Percentiles rank a stretch among this genome's conserved stretches.
Evolutionary conservation across 2,113 vertebrate species (phyloP).

Genomic region (Marcusenius ussheri): DNA sequence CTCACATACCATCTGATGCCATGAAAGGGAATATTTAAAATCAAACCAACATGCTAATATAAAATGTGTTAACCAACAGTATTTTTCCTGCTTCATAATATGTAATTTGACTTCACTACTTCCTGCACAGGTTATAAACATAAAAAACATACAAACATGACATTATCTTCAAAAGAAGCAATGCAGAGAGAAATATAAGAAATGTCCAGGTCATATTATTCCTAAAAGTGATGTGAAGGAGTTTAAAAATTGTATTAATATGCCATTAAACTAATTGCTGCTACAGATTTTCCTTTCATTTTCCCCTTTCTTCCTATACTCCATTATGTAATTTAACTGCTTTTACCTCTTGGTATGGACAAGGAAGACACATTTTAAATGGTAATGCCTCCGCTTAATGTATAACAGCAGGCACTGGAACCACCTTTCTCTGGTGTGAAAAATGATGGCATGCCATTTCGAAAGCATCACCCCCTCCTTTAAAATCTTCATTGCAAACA

Average conservation of each 20-base stretch:
- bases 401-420: neutral
- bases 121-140: neutral
- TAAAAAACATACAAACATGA: neutral
- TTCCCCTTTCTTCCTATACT: neutral
- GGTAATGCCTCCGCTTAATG: neutral
- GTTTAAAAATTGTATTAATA: neutral
- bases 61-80: neutral
- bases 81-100: neutral
- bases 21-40: neutral
- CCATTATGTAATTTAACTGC: neutral
- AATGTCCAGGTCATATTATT: neutral
- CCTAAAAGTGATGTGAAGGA: neutral
- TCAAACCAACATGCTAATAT: neutral
- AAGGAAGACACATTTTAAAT: neutral
- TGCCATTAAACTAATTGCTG: neutral
- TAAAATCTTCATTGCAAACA: neutral
- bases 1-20: neutral
- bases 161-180: neutral
- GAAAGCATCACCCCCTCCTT: neutral
- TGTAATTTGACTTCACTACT: neutral
- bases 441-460: neutral
- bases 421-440: neutral
- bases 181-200: neutral
- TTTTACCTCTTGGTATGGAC: neutral
- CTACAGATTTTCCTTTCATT: neutral